Evolutionary conservation across 2,797 vertebrate genomes (phyloP), one percentile per base, ranked within the genome.

Genomic region (Phalloptychus januarius): DNA sequence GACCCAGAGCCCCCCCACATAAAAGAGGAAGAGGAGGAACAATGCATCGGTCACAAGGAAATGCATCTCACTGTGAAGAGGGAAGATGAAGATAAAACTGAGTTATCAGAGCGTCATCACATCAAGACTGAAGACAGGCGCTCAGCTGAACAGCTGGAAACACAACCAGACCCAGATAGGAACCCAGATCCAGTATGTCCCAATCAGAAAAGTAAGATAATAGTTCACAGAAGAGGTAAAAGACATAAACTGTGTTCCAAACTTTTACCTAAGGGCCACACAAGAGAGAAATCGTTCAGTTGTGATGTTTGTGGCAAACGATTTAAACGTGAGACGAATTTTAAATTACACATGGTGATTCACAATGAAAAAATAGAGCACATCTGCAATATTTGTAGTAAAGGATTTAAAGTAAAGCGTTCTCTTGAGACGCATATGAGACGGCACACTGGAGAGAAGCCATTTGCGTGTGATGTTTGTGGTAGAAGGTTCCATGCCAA

Each of bases 1-100:
- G 25, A 70, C 40, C 2, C 25, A 28, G 67, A 70, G 40, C 5
- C 13, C 12, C 6, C 67, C 1, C 40, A 15, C 67, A 44, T 70
- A 70, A 70, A 70, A 25, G 40, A 70, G 40, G 67, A 70, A 70
- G 67, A 28, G 40, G 67, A 70, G 67, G 67, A 70, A 70, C 67
- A n/a, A 8, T 45, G 25, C 12, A 28, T 44, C 67, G 45, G 40
- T 7, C 40, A 70, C 2, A 15, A 44, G 40, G 67, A 70, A 70
- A 23, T 44, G 2, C 40, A 70, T 8, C 67, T 28, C 45, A 44
- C 25, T 18, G 40, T 70, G 23, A 44, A 44, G 40, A 44, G 23
- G 25, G 25, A 44, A 70, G 67, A 45, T 44, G 67, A 70, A 16
- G 67, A 16, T 25, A 70, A 70, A 70, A 40, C 67, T 28, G 38